phyloP scores from a whole-genome alignment of 1,140 invertebrate species.

The Heliconius himera region DNA sequence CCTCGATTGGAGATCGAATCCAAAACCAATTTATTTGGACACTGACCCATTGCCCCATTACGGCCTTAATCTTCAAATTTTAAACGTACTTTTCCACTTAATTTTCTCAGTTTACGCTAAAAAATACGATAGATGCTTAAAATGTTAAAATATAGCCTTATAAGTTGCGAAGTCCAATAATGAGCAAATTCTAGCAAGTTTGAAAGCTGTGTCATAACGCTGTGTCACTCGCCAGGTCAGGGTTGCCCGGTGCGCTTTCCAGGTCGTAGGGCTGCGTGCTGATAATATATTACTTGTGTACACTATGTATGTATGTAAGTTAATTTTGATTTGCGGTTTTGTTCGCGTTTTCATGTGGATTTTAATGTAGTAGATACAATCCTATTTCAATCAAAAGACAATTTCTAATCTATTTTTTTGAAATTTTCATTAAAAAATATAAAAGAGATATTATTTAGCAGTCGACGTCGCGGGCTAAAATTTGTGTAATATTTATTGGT shows the following conservation, averaged over 20 bases:
- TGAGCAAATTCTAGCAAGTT: slow-evolving; percentile 15
- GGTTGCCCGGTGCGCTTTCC: slow-evolving; percentile 21
- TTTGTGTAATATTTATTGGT: not conserved
- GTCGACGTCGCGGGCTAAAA: not conserved
- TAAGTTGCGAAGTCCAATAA: not conserved
- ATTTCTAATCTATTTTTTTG: not conserved
- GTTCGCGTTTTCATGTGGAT: too few species aligned
- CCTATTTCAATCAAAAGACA: too few species aligned
- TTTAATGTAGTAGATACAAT: too few species aligned
- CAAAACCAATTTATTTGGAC: too few species aligned
- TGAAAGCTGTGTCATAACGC: slow-evolving; percentile 14
- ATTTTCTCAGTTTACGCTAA: not conserved
- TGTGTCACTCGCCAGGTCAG: slow-evolving; percentile 5
- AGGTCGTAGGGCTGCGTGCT: slow-evolving; percentile 4
- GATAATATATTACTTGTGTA: not conserved
- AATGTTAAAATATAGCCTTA: not conserved
- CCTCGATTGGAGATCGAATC: too few species aligned
- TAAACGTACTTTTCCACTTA: not conserved
- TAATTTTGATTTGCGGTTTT: not conserved
- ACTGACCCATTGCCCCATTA: too few species aligned
- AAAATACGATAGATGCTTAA: not conserved
- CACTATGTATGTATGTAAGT: not conserved
- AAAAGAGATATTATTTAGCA: not conserved
- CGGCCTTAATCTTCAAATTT: too few species aligned
- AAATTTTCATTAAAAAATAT: not conserved